phyloP scores from a whole-genome alignment of 2,888 invertebrate species.

The Hyalella azteca region DNA sequence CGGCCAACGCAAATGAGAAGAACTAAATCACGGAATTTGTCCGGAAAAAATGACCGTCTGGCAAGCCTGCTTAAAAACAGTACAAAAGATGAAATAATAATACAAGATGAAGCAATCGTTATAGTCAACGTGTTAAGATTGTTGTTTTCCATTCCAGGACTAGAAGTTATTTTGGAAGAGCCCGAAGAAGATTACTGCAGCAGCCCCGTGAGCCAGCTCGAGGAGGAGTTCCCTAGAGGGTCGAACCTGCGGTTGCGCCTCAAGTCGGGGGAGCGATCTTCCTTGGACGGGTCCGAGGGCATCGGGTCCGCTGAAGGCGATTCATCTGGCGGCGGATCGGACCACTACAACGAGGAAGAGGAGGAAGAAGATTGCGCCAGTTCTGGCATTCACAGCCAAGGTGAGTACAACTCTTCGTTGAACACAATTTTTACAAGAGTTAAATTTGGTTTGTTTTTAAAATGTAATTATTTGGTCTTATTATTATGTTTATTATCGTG shows the following conservation, averaged over 20 bases:
- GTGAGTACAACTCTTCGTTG: constrained; percentile 44
- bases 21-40: no score
- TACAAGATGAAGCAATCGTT: no score
- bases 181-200: constrained; percentile 59
- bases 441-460: no score
- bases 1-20: no score
- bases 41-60: no score
- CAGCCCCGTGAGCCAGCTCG: constrained; percentile 47
- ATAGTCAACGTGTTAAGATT: no score
- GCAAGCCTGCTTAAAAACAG: no score
- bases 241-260: constrained; percentile 43
- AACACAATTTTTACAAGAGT: no score
- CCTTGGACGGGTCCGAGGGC: constrained; percentile 54
- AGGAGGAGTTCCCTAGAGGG: constrained; percentile 46
- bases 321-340: constrained; percentile 45
- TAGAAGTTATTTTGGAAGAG: constrained; percentile 59
- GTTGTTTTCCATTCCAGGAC: constrained; percentile 54
- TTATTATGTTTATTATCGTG: no score
- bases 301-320: constrained; percentile 58
- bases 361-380: constrained; percentile 54
- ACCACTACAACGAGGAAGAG: constrained; percentile 51
- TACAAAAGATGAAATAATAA: no score
- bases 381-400: constrained; percentile 57
- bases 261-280: constrained; percentile 49
- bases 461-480: no score